Evolutionary conservation across 2,888 invertebrate genomes (phyloP), one percentile per base, ranked within the genome.

Genomic region (Melanostoma scalare): DNA sequence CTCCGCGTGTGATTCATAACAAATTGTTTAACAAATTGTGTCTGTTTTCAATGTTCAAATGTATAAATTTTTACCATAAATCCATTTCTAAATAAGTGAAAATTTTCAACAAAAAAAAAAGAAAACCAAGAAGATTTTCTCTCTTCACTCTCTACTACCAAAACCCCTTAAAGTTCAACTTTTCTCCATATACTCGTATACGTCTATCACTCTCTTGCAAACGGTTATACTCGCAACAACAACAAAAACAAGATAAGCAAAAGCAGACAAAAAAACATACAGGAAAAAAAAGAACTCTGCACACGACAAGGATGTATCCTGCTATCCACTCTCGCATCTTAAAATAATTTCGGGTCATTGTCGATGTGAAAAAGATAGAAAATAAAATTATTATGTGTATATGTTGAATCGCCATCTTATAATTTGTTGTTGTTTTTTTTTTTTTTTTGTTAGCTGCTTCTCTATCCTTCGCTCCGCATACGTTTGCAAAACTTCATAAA

Each of bases 291-390:
- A 56, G 68, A 68, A 61, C 40, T 68, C 61, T 68, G 61, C 63
- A 50, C 72, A 61, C 55, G 20, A 46, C 35, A 42, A 68, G 72
- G 68, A 73, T 73, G 77, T 73, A 61, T 76, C 67, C 80, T 76
- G 71, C 67, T 72, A 58, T 69, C 52, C 36, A 50, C 68, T 77
- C 72, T 82, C 52, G 63, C 77, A 82, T 72, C 68, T 73, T 46
- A 77, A 61, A 77, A 77, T 82, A 56, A 82, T 77, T 77, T 72
- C 68, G 81, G 81, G 81, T 82, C 73, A 77, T 82, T 82, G 77
- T 82, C 65, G 72, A 78, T 55, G 77, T 53, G 81, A 77, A 68
- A 68, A 77, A 82, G 81, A 82, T 73, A 77, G 68, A 73, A 73
- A 82, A 82, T 68, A 58, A 20, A 63, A 72, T 77, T 63, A 63